phyloP scores from a whole-genome alignment of 2,113 vertebrate genomes.

The Spermophilus dauricus region DNA sequence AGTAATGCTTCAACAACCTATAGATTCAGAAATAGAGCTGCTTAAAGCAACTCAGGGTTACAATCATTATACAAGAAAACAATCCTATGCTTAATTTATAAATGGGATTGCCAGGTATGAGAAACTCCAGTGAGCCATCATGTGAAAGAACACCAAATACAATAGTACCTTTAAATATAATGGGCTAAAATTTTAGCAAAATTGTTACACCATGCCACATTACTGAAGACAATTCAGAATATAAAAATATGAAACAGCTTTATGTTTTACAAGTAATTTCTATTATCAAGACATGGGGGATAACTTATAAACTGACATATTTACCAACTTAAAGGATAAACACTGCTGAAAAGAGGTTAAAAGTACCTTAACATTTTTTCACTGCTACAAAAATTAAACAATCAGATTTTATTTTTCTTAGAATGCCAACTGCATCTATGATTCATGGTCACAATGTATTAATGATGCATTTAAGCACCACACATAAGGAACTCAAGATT shows the following conservation, averaged over 20 bases:
- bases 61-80: constrained; percentile 10
- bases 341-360: constrained; percentile 2
- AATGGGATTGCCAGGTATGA: neutral
- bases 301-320: neutral
- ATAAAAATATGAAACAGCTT: constrained; percentile 50
- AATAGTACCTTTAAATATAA: constrained; percentile 37
- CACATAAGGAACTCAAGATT: constrained; percentile 53
- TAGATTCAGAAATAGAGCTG: constrained; percentile 37
- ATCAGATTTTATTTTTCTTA: constrained; percentile 42
- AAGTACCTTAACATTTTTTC: constrained; percentile 10
- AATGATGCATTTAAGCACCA: neutral
- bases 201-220: constrained; percentile 22
- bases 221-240: constrained; percentile 43
- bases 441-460: constrained; percentile 23
- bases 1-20: constrained; percentile 6
- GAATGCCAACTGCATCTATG: constrained; percentile 41
- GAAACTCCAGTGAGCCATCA: constrained; percentile 4
- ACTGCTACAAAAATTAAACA: constrained; percentile 47
- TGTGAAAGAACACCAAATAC: constrained; percentile 14
- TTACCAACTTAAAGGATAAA: constrained; percentile 47
- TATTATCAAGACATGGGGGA: constrained; percentile 38
- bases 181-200: constrained; percentile 23
- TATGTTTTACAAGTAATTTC: constrained; percentile 38
- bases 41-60: constrained; percentile 8
- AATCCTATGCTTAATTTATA: constrained; percentile 39